Evolutionary conservation across 2,888 invertebrate genomes (phyloP), one percentile per base, ranked within the genome.

Genomic region (Odontocolon sp.): DNA sequence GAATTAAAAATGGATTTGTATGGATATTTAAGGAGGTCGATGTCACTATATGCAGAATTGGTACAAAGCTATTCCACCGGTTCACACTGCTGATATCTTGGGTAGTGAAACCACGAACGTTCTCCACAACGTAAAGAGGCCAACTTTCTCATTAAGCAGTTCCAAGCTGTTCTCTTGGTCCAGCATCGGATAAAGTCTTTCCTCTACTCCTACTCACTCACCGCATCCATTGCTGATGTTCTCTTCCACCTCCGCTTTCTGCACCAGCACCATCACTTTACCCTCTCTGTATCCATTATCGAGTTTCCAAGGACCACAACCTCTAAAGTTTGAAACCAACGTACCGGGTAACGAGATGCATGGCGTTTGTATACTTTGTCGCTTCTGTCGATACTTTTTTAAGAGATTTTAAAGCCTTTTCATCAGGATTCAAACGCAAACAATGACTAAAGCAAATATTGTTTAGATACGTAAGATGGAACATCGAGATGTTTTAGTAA

Each of bases 101-200:
- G n/a, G n/a, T n/a, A n/a, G n/a, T n/a, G 66, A 36, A 26, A 31
- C 26, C 9, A 36, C 16, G 8, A 50, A 26, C 26, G 18, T 50
- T 47, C 56, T 67, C 23, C 45, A 45, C 54, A 28, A 42, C 45
- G 21, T 69, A 72, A 78, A 78, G 69, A 71, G 66, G n/a, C 63
- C 68, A 81, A 81, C 79, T 77, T 80, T 80, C 80, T 82, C 80
- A 78, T 81, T 79, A 81, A 78, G 61, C 67, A 59, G 57, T 57
- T 61, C 56, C 56, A 42, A 45, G 31, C 42, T 54, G n/a, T n/a
- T n/a, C n/a, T n/a, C n/a, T n/a, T n/a, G n/a, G n/a, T n/a, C n/a
- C n/a, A n/a, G n/a, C n/a, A 14, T 9, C 36, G 57, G 26, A 47
- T 68, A 47, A 36, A 23, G 14, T 31, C 54, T 8, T 50, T 38